Evolutionary conservation across 1,140 invertebrate species (phyloP).

Genomic region (Diploscapter pachys): DNA sequence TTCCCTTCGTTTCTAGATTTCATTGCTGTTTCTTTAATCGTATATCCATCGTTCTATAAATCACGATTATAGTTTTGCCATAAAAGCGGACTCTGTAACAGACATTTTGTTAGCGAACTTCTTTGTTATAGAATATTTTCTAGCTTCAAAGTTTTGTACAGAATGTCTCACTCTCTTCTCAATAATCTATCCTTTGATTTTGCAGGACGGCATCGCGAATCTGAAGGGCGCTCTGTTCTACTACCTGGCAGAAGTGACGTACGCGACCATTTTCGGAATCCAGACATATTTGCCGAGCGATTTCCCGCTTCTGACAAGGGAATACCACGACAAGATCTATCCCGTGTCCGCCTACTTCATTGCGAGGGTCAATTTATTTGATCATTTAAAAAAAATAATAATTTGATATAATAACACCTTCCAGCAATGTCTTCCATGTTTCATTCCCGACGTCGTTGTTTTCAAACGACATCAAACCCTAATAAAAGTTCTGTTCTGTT

Average conservation of each 20-base stretch:
- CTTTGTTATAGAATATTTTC: too few species aligned
- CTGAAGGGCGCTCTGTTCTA: conserved; percentile 60
- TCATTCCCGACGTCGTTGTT: too few species aligned
- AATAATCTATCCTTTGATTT: conserved; percentile 8
- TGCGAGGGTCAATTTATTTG: conserved; percentile 13
- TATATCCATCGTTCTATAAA: too few species aligned
- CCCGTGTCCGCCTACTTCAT: conserved; percentile 29
- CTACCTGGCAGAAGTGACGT: conserved; percentile 46
- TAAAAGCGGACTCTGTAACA: too few species aligned
- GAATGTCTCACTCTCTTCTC: not conserved
- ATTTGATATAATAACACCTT: conserved; percentile 33
- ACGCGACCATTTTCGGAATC: conserved; percentile 33
- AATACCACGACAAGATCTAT: conserved; percentile 34
- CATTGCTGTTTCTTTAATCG: not conserved
- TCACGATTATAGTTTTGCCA: too few species aligned
- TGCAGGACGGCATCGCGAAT: conserved; percentile 56
- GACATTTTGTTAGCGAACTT: too few species aligned
- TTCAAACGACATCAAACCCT: conserved; percentile 14
- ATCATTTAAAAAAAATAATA: conserved; percentile 33
- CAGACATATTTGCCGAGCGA: conserved; percentile 40
- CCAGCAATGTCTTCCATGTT: too few species aligned
- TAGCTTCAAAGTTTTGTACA: too few species aligned
- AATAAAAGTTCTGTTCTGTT: conserved; percentile 38
- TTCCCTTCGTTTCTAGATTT: not conserved
- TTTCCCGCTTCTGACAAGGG: conserved; percentile 42